Evolutionary conservation across 2,888 invertebrate genomes (phyloP), one percentile per base, ranked within the genome.

Genomic region (Lamellibrachia satsuma): DNA sequence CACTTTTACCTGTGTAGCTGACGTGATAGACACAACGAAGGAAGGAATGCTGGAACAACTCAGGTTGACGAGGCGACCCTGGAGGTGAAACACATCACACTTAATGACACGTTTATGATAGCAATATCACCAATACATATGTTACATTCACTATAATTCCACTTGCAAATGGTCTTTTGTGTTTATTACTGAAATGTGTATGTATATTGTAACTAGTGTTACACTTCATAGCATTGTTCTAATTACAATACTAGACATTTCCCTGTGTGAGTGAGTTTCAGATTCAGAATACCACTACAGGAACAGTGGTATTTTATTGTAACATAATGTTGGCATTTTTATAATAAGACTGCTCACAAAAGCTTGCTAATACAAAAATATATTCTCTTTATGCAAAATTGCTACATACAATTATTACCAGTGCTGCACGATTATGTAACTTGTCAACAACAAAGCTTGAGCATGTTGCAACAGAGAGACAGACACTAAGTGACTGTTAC

Each of bases 41-140:
- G 99, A 99, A 8, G 99, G 99, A 96, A 99, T 97, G 96, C 99
- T 99, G 52, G 99, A 99, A 96, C 99, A 99, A 95, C 99, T 99
- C 94, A 97, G 97, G 97, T 99, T 99, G 92, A 99, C 99, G 92
- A 99, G 97, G 6, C 99, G 97, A 90, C 99, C 99, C 97, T 97
- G 95, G n/a, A 94, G 22, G n/a, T n/a, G 6, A 95, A 94, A 90
- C 22, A 91, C 51, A 93, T 2, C n/a, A 60, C 57, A 57, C 57
- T 57, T 15, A 57, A 75, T 11, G 75, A 75, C 75, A 75, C 4
- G 75, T 22, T 22, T 75, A 75, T 15, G 22, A 75, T 0, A 75
- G 1, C 15, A 75, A 75, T 22, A 75, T 22, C 11, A 75, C 75
- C 60, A 15, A 60, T 4, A 11, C 6, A 6, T 22, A 6, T 22